These are phyloP conservation scores for Pseudoatta argentina DNA, from an alignment of 1,140 invertebrate genomes.

Conservation along the genomic window DNA sequence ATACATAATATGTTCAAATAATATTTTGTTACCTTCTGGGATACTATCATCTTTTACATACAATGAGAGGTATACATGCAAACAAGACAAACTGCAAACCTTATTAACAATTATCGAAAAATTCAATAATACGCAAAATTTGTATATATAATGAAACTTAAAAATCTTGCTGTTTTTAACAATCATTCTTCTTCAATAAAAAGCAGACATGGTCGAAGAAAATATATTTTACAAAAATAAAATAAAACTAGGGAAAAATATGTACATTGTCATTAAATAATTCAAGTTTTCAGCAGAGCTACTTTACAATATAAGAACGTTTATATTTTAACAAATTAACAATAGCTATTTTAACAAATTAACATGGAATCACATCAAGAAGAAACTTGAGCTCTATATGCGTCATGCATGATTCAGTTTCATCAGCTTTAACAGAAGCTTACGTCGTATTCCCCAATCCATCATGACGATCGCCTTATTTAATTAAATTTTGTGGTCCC, in stretches of 20 bases:
- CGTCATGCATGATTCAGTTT: conserved; percentile 36
- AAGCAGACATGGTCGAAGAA: conserved; percentile 14
- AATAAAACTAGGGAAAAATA: background rate
- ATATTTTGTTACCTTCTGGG: background rate
- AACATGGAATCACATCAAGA: conserved; percentile 31
- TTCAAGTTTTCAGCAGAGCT: conserved; percentile 11
- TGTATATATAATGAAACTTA: background rate
- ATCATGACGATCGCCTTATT: conserved; percentile 86
- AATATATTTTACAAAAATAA: background rate
- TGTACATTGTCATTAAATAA: conserved; percentile 6
- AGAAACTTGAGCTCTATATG: conserved; percentile 26
- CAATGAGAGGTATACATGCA: conserved; percentile 29
- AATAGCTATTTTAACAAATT: background rate
- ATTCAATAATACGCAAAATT: conserved; percentile 19
- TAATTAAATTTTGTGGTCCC: conserved; percentile 52
- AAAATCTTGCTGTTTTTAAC: background rate
- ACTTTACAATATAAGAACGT: background rate
- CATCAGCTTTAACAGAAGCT: conserved; percentile 79
- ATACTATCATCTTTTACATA: background rate
- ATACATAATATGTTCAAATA: background rate
- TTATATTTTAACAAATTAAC: background rate
- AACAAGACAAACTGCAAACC: conserved; percentile 26
- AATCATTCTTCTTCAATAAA: background rate
- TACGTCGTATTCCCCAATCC: conserved; percentile 94
- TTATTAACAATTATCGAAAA: background rate